Base-by-base conservation (phyloP, 2,113 vertebrate genomes). In the Myotis brandtii region DNA sequence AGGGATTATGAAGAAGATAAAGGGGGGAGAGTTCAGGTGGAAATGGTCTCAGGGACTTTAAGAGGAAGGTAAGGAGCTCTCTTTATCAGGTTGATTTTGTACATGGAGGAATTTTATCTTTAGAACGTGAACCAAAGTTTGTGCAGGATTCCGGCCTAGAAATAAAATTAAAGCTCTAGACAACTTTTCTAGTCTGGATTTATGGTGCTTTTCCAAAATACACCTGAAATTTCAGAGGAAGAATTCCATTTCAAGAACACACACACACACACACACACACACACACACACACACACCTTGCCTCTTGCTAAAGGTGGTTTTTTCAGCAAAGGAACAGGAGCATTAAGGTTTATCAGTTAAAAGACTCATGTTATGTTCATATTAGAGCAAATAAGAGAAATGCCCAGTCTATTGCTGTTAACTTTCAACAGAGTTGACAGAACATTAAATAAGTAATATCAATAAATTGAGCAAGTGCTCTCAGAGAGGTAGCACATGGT, bases 191-290 rank as follows among this genome's bases (percentile, higher is more conserved):
- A 62, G 27, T 84, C 7, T 34, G 6, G 27, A 75, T 81, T 72
- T 59, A 66, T 37, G 27, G 87, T 86, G 23, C 43, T 77, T 21
- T 69, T 94, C 83, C 77, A 66, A 96, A 93, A 91, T 76, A 77
- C 12, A 34, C 67, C 43, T 46, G 54, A 69, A 87, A 30, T n/a
- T 27, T 66, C 43, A 90, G 56, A 77, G 66, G 54, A 79, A 93
- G 34, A 75, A 62, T 75, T 83, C 25, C 27, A 66, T 50, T 91
- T 80, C 12, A 86, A 70, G 43, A 43, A 48, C 50, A 52, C 52
- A 18, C 50, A 52, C 16, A 52, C 50, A 56, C 23, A 59, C 56
- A 59, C 56, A 59, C 56, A 62, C 56, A 62, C 56, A 59, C 21
- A 59, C 56, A 62, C 56, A 69, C 40, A 43, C 34, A 48, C 70